Evolutionary conservation across 1,140 invertebrate genomes (phyloP), one percentile per base, ranked within the genome.

Genomic region (Cyrtorhinus lividipennis): DNA sequence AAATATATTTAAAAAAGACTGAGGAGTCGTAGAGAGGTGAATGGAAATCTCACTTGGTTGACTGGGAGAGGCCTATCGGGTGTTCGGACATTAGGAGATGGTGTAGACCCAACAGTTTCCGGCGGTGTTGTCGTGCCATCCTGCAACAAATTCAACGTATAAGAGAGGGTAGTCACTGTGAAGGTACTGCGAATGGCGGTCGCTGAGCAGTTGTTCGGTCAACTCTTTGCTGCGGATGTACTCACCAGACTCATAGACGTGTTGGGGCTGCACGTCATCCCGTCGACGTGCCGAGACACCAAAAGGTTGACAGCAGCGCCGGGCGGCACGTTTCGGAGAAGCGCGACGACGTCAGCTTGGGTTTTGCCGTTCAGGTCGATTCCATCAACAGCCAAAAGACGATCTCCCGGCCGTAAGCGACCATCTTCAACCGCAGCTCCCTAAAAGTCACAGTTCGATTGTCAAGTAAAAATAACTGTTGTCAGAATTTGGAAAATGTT

Each of bases 391-490:
- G 95, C 89, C 8, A 99, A 78, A 24, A 99, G 76, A 24, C 93
- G 78, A 77, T 99, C 96, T 1, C 95, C 95, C 0, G 92, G 86
- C 70, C 88, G 87, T 1, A 99, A 76, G 68, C 92, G 78, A 0
- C 95, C 95, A 76, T 98, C 94, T 68, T 88, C 85, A 20, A 98
- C 90, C 30, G 95, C 95, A 2, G 95, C 94, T 64, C 95, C 95
- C 78, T 82, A 68, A 24, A 60, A 20, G 57, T 15, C 30, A 38
- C 30, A 38, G n/a, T 25, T 24, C 12, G n/a, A n/a, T n/a, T n/a
- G n/a, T n/a, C n/a, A n/a, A n/a, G n/a, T n/a, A n/a, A n/a, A n/a
- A 63, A 26, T 2, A 57, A 56, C 25, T 59, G 12, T 8, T 59
- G 15, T 53, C n/a, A 62, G 22, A 12, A 13, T 24, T 15, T 13